phyloP scores from a whole-genome alignment of 2,797 vertebrate species.

The Lateolabrax maculatus region DNA sequence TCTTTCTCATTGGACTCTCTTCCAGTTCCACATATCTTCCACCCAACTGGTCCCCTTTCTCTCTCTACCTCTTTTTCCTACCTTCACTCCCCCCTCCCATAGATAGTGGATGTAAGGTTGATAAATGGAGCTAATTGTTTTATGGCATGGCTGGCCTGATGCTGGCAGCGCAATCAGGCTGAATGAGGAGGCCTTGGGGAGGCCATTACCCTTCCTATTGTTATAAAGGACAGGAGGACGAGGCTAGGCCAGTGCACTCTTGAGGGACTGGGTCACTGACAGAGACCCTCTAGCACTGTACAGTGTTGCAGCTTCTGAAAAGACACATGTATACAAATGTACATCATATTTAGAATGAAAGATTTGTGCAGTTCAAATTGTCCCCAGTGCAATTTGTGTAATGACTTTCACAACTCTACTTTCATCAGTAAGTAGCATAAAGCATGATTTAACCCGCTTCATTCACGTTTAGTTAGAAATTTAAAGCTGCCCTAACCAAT shows the following conservation, averaged over 20 bases:
- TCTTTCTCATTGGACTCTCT: conserved; percentile 29
- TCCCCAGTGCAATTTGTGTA: background rate
- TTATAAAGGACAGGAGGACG: conserved; percentile 86
- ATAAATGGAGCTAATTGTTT: conserved; percentile 91
- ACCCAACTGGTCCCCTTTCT: conserved; percentile 5
- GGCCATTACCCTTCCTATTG: conserved; percentile 89
- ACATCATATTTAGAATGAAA: conserved; percentile 48
- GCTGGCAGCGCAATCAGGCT: conserved; percentile 86
- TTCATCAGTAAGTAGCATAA: conserved; percentile 17
- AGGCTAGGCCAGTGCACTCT: conserved; percentile 74
- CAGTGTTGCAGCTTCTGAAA: conserved; percentile 44
- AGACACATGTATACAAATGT: conserved; percentile 39
- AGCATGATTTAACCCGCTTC: background rate
- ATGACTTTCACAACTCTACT: conserved; percentile 27
- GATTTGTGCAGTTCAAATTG: conserved; percentile 18
- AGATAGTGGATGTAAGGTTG: conserved; percentile 83
- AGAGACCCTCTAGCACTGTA: conserved; percentile 69
- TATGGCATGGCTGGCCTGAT: conserved; percentile 84
- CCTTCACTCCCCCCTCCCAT: conserved; percentile 56
- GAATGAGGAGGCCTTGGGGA: conserved; percentile 88
- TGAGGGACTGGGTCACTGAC: conserved; percentile 72
- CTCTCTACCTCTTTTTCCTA: conserved; percentile 35
- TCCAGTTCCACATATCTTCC: conserved; percentile 11
- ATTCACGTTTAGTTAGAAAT: background rate
- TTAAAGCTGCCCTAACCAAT: background rate